These are phyloP conservation scores for Kryphioiulus occultus DNA, from an alignment of 2,888 invertebrate species.

Conservation along the genomic window DNA sequence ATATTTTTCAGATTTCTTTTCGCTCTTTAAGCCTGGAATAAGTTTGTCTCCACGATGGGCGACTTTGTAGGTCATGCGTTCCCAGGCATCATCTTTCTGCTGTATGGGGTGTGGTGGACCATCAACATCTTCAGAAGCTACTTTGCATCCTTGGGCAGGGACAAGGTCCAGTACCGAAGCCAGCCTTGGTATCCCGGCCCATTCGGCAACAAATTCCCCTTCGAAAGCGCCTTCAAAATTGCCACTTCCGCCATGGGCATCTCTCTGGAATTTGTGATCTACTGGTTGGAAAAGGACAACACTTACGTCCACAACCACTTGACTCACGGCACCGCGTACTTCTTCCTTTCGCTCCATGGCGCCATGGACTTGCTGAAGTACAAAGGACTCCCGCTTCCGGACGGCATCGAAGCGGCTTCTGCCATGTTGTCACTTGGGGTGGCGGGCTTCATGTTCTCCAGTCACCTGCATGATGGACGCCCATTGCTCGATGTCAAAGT, in stretches of 20 bases:
- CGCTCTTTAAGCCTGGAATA: no score
- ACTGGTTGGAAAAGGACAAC: no score
- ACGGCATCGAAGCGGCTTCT: constrained; percentile 1
- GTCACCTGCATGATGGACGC: not conserved
- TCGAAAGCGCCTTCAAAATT: constrained; percentile 29
- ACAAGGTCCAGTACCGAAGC: not conserved
- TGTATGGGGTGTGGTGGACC: not conserved
- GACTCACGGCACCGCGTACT: not conserved
- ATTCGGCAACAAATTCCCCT: not conserved
- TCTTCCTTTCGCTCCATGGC: not conserved
- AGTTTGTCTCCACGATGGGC: no score
- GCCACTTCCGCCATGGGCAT: not conserved
- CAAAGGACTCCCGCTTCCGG: constrained; percentile 10
- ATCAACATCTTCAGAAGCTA: not conserved
- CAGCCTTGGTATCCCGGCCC: not conserved
- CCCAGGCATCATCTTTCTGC: no score
- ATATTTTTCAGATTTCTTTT: no score
- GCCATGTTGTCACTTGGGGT: not conserved
- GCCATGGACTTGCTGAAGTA: not conserved
- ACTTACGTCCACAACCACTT: not conserved
- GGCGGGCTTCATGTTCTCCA: not conserved
- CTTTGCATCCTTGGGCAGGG: not conserved
- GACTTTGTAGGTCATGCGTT: not conserved
- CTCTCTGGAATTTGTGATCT: not conserved
- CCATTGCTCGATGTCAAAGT: constrained; percentile 57